Base-by-base conservation (phyloP, 1,140 invertebrate species). In the Tribolium castaneum region DNA sequence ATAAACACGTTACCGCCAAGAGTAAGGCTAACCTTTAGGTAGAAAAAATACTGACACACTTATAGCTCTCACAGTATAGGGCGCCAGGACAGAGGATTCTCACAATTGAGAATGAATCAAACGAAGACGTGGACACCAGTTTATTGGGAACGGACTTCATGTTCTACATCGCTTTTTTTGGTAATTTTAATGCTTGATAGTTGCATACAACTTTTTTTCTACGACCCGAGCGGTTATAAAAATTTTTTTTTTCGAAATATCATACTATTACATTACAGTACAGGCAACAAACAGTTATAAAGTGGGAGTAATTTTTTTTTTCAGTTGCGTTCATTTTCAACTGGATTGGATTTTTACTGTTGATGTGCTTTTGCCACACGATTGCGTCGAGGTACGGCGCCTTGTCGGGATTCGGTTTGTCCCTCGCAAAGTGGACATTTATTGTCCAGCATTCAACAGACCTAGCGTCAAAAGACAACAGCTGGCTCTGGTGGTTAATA, bases 311-410 rank as follows among this genome's bases (percentile, higher is more conserved):
- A n/a, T n/a, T n/a, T n/a, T 30, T 30, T 5, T 30, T 87, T 88
- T 56, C 85, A 94, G 93, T 96, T 85, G 93, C 94, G 80, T 96
- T 96, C 86, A 89, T 96, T 22, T 98, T 98, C 88, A 98, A 98
- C 87, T 98, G 96, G 97, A 95, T 98, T 85, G 97, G 97, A 59
- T 97, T 98, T 85, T 88, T 98, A 70, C 89, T 97, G 81, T 88
- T 97, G 71, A 94, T 97, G 91, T 98, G 96, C 84, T 96, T 97
- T 87, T 97, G 96, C 86, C 96, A 97, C 85, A 97, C 96, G 45
- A 95, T 97, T 84, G 96, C 97, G 52, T 96, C 95, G 49, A 92
- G 96, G 81, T 97, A 97, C 87, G 97, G 97, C 52, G 97, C 97
- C 4, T 86, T 98, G 13, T 94, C 96, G 75, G 96, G 97, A 49